Evolutionary conservation across 2,797 vertebrate genomes (phyloP), one percentile per base, ranked within the genome.

Genomic region (Paguma larvata): DNA sequence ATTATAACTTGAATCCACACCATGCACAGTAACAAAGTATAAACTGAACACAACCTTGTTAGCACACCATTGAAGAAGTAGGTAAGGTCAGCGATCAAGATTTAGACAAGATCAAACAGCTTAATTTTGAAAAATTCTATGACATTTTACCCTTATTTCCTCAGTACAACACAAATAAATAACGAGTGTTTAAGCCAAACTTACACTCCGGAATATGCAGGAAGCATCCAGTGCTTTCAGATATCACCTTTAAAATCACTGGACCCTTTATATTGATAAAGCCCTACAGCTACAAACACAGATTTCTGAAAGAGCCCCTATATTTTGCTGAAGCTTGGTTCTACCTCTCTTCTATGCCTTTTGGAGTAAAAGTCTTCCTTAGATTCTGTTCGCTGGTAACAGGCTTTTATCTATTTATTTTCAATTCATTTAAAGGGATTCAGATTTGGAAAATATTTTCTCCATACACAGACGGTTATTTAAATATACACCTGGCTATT

Each of bases 81-180:
- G 6, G 1, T 13, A 48, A 56, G 34, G 15, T 56, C 21, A 83
- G n/a, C 10, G 44, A 15, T 85, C 27, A 41, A 92, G 62, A 79
- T 32, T 48, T 23, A 88, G 88, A 80, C 23, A 56, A 46, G 48
- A 67, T 84, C 32, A 84, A 72, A 91, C 79, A 88, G 93, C 51
- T 80, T 51, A 80, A 59, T 65, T 84, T 97, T 95, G 38, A 87
- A 97, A 87, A 90, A 44, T 1, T n/a, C 0, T 25, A 13, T 89
- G 30, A 46, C 6, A 79, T 94, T 67, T 70, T 67, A 85, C 41
- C 88, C 41, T 82, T 85, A 38, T 83, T 91, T 97, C 59, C 48
- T 86, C 83, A 96, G 23, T 67, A 70, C n/a, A 75, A 27, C 16
- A 75, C 44, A 93, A 84, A 91, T 51, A 75, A 91, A 62, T 56